phyloP scores from a whole-genome alignment of 2,113 vertebrate species.

The Eulemur rufifrons region DNA sequence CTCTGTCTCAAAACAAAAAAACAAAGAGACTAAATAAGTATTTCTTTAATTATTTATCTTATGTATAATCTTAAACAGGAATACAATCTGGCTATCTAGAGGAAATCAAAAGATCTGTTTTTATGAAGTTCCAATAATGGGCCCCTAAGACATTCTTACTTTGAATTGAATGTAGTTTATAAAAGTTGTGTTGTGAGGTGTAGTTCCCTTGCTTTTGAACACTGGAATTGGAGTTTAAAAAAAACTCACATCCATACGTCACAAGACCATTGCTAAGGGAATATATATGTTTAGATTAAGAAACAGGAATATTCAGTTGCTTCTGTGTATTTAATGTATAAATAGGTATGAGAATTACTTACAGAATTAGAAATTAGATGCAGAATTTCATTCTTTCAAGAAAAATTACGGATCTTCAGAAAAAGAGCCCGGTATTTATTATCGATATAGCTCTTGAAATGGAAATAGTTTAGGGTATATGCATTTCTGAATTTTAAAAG shows the following conservation, averaged over 20 bases:
- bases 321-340: slow-evolving; percentile 35
- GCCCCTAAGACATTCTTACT: neutral
- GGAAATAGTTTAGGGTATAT: slow-evolving; percentile 8
- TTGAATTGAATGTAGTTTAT: slow-evolving; percentile 24
- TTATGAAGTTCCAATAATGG: slow-evolving; percentile 8
- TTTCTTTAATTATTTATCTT: slow-evolving; percentile 4
- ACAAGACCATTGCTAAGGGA: neutral
- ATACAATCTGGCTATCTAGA: neutral
- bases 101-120: neutral
- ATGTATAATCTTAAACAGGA: slow-evolving; percentile 2
- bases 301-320: neutral
- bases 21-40: neutral
- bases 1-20: too few species aligned
- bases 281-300: neutral
- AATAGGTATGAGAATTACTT: neutral
- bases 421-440: neutral
- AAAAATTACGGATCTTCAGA: slow-evolving; percentile 16
- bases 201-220: slow-evolving; percentile 5
- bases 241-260: neutral
- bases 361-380: neutral
- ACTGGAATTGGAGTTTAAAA: neutral
- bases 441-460: neutral
- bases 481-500: slow-evolving; percentile 38
- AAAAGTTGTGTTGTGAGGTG: slow-evolving; percentile 6
- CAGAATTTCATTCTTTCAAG: slow-evolving; percentile 39